These are phyloP conservation scores for Channa argus DNA, from an alignment of 2,113 vertebrate species.

Conservation along the genomic window DNA sequence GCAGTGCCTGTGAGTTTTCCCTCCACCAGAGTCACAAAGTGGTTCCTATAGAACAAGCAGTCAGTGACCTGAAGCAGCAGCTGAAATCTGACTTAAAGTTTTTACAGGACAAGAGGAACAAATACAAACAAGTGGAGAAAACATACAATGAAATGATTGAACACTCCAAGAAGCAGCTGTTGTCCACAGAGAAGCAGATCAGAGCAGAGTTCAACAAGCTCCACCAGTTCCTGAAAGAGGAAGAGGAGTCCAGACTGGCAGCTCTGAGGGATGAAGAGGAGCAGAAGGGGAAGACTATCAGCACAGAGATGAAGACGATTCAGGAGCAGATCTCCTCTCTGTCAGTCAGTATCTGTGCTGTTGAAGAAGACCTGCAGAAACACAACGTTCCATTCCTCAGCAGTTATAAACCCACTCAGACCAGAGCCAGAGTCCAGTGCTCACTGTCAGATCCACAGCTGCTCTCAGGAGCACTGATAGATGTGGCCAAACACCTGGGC, in stretches of 20 bases:
- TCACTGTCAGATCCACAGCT: slow-evolving; percentile 47
- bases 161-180: slow-evolving; percentile 29
- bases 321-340: slow-evolving; percentile 54
- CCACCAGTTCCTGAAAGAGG: slow-evolving; percentile 49
- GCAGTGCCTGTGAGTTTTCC: slow-evolving; percentile 51
- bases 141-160: slow-evolving; percentile 9
- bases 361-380: slow-evolving; percentile 57
- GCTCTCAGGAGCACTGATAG: neutral
- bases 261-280: slow-evolving; percentile 47
- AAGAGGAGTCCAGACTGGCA: slow-evolving; percentile 48
- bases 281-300: slow-evolving; percentile 38
- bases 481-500: slow-evolving; percentile 22
- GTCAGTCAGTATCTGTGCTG: slow-evolving; percentile 49
- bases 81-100: slow-evolving; percentile 40
- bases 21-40: slow-evolving; percentile 37
- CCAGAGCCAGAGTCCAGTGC: slow-evolving; percentile 42
- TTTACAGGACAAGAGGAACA: slow-evolving; percentile 48
- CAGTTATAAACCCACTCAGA: slow-evolving; percentile 49
- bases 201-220: neutral
- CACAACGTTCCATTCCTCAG: slow-evolving; percentile 35
- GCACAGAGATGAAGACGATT: slow-evolving; percentile 37
- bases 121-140: slow-evolving; percentile 31
- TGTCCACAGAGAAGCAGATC: slow-evolving; percentile 39
- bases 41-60: slow-evolving; percentile 53
- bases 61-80: slow-evolving; percentile 50